Percentiles rank a stretch among this genome's conserved stretches.
Conservation (phyloP, 2,113 vertebrate species). For the Glaucidium brasilianum region DNA sequence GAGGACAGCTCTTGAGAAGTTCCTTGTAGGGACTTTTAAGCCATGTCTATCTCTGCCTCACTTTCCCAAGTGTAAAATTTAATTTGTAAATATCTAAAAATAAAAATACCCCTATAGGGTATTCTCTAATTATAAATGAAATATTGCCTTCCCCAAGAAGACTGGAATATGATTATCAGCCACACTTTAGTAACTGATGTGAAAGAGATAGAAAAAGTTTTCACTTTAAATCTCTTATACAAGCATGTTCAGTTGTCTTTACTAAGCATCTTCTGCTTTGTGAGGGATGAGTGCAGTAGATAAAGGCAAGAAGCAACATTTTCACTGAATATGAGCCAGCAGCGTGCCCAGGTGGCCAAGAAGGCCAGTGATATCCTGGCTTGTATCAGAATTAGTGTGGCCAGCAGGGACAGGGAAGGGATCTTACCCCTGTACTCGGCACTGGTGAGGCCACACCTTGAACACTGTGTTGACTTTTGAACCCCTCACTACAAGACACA, state of each 20-base stretch:
- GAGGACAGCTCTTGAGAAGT: neutral
- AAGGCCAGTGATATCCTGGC: neutral
- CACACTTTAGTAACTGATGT: neutral
- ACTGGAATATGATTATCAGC: neutral
- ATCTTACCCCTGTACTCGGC: too few species aligned
- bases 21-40: neutral
- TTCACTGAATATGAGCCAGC: neutral
- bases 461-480: neutral
- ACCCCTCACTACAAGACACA: neutral
- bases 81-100: neutral
- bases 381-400: neutral
- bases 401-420: neutral
- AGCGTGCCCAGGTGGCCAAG: neutral
- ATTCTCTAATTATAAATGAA: neutral
- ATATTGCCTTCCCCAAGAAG: neutral
- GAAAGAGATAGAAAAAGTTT: neutral
- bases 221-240: neutral
- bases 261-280: neutral
- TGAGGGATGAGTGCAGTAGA: neutral
- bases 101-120: neutral
- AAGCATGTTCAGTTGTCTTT: neutral
- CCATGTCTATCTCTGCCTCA: neutral
- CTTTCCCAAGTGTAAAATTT: neutral
- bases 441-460: fast-evolving
- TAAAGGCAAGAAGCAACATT: neutral